Percentiles rank a stretch among this genome's conserved stretches.
phyloP scores from a whole-genome alignment of 2,797 vertebrate species.

The Takifugu rubripes region DNA sequence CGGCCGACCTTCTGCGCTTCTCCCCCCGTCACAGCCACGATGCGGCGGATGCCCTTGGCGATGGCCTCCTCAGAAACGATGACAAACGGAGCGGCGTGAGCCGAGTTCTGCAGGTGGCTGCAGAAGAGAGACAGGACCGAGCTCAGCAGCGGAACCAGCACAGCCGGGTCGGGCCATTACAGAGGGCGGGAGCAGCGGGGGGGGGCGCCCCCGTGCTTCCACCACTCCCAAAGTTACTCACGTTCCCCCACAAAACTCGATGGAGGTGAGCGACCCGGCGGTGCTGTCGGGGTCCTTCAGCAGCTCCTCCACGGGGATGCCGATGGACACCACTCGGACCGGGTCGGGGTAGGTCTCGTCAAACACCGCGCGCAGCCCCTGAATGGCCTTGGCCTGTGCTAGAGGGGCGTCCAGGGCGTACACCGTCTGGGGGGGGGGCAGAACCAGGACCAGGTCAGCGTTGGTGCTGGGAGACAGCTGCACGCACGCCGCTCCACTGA shows the following conservation, averaged over 20 bases:
- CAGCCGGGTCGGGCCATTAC: slow-evolving; percentile 4
- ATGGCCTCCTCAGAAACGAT: slow-evolving; percentile 97
- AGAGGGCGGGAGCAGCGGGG: too few relatives aligned
- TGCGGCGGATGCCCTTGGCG: slow-evolving; percentile 96
- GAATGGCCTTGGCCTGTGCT: slow-evolving; percentile 91
- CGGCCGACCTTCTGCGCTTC: slow-evolving; percentile 92
- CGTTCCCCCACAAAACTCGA: slow-evolving; percentile 98
- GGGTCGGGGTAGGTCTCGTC: slow-evolving; percentile 98
- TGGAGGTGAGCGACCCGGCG: slow-evolving; percentile 86
- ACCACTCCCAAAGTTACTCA: slow-evolving; percentile 64
- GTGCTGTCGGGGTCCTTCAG: slow-evolving; percentile 86
- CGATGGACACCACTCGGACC: slow-evolving; percentile 92
- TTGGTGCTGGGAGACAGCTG: too few relatives aligned
- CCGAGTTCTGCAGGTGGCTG: slow-evolving; percentile 92
- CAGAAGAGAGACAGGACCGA: slow-evolving; percentile 14
- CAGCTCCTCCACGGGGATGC: slow-evolving; percentile 86
- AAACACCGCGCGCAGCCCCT: slow-evolving; percentile 94
- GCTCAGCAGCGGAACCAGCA: slow-evolving; percentile 7
- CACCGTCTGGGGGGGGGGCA: slow-evolving; percentile 71
- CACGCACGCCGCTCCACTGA: slow-evolving; percentile 40
- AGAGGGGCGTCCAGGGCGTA: slow-evolving; percentile 87
- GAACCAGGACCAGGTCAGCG: not conserved
- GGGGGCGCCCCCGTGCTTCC: not conserved
- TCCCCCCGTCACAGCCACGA: slow-evolving; percentile 89
- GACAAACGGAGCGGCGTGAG: slow-evolving; percentile 86